A percentile compares a stretch with the other conserved stretches of the same genome.
These are phyloP conservation scores for Lochmaea capreae DNA, from an alignment of 2,888 invertebrate genomes.

Conservation along the genomic window DNA sequence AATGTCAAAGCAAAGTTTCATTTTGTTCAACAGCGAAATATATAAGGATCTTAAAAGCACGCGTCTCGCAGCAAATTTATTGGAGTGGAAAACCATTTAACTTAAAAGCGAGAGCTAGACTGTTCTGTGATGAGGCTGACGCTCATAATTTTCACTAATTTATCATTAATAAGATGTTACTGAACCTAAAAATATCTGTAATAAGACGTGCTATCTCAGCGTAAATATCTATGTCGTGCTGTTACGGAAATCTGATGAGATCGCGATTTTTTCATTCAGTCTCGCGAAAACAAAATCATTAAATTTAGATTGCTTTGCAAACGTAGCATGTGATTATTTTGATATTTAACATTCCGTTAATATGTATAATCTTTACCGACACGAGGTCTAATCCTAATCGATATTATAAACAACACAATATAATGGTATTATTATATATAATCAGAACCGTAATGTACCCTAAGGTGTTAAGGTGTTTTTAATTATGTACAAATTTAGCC, in stretches of 20 bases:
- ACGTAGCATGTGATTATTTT: slow-evolving; percentile 3
- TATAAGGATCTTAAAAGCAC: slow-evolving; percentile 58
- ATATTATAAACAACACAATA: too few relatives aligned
- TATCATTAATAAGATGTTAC: slow-evolving; percentile 50
- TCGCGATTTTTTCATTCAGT: slow-evolving; percentile 21
- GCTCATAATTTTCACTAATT: slow-evolving; percentile 51
- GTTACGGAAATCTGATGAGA: slow-evolving; percentile 28
- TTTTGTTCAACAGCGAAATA: slow-evolving; percentile 61
- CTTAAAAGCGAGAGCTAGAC: slow-evolving; percentile 50
- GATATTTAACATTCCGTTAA: background rate
- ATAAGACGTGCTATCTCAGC: slow-evolving; percentile 39
- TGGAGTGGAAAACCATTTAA: slow-evolving; percentile 56
- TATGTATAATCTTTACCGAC: too few relatives aligned
- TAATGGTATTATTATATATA: too few relatives aligned
- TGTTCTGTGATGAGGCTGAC: slow-evolving; percentile 47
- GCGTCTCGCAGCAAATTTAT: slow-evolving; percentile 50
- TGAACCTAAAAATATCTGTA: slow-evolving; percentile 45
- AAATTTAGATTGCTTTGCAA: slow-evolving; percentile 24
- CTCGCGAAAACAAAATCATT: slow-evolving; percentile 15
- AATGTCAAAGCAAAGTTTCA: slow-evolving; percentile 66
- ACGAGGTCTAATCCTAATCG: too few relatives aligned
- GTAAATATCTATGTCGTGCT: slow-evolving; percentile 32
- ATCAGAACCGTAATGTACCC: too few relatives aligned
- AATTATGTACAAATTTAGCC: too few relatives aligned
- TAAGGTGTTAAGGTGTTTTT: too few relatives aligned